Conservation (phyloP, 1,140 invertebrate genomes). For the Holcopasites calliopsidis region DNA sequence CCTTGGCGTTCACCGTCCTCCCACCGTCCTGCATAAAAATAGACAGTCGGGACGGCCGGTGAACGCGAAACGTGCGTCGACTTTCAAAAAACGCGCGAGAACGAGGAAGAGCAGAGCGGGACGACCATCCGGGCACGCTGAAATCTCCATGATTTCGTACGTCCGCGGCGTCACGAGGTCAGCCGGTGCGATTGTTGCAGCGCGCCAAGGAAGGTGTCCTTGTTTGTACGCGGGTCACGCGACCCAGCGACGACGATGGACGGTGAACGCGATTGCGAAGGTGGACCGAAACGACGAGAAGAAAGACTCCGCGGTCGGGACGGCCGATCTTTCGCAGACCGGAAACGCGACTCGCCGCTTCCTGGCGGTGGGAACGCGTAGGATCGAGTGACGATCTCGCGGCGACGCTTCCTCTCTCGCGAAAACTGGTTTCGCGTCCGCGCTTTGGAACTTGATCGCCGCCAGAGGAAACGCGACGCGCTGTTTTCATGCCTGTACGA, state of each 20-base stretch:
- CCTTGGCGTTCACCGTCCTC: constrained; percentile 26
- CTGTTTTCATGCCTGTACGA: constrained; percentile 37
- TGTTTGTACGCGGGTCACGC: constrained; percentile 11
- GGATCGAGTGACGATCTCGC: constrained; percentile 10
- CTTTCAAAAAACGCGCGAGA: constrained; percentile 10
- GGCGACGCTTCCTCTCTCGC: constrained; percentile 6
- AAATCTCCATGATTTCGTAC: constrained; percentile 50
- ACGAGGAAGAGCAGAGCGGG: neutral
- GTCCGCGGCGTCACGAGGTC: constrained; percentile 14
- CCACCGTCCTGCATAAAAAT: constrained; percentile 37
- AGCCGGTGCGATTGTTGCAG: constrained; percentile 27
- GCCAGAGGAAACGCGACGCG: constrained; percentile 20
- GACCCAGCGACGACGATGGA: neutral
- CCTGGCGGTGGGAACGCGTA: neutral
- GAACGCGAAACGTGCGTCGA: constrained; percentile 26
- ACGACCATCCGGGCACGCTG: neutral
- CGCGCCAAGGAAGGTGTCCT: neutral
- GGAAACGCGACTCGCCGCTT: constrained; percentile 32
- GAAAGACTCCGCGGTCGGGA: neutral
- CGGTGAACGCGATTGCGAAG: neutral
- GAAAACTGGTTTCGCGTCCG: constrained; percentile 14
- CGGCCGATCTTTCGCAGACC: neutral
- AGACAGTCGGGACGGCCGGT: constrained; percentile 22
- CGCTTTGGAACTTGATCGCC: constrained; percentile 27
- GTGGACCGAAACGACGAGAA: neutral